Percentiles rank a stretch among this genome's conserved stretches.
These are phyloP conservation scores for Phrynosoma platyrhinos DNA, from an alignment of 2,113 vertebrate genomes.

Conservation along the genomic window DNA sequence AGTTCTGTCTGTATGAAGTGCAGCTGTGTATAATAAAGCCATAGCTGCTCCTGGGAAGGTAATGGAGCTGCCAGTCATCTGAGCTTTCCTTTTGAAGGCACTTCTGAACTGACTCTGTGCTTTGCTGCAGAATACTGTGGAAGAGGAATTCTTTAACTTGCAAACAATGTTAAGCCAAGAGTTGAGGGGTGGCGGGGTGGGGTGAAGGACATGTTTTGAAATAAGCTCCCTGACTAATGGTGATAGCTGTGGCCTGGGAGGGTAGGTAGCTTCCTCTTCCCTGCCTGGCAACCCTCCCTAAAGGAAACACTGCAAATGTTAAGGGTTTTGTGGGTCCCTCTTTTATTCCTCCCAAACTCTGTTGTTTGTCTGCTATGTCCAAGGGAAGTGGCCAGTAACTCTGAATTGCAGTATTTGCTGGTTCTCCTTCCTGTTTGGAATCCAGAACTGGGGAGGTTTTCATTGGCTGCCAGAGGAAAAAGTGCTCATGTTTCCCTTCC, in stretches of 20 bases:
- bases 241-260: no score
- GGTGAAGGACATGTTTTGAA: not conserved
- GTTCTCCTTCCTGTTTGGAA: not conserved
- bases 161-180: not conserved
- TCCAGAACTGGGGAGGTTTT: not conserved
- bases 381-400: not conserved
- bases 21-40: constrained; percentile 28
- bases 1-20: not conserved
- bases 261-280: not conserved
- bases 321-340: no score
- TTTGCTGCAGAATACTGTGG: not conserved
- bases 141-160: not conserved
- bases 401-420: not conserved
- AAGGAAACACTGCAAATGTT: not conserved
- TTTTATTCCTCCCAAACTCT: not conserved
- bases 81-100: not conserved
- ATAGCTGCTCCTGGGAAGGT: fast-evolving
- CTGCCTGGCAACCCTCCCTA: not conserved
- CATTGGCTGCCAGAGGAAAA: no score
- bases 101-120: fast-evolving
- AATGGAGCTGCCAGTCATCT: constrained; percentile 8
- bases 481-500: not conserved
- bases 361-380: not conserved
- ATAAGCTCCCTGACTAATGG: not conserved
- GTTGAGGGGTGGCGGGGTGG: no score